A percentile compares a stretch with the other conserved stretches of the same genome.
These are phyloP conservation scores for Corydoras maculifer DNA, from an alignment of 2,113 vertebrate genomes.

Conservation along the genomic window DNA sequence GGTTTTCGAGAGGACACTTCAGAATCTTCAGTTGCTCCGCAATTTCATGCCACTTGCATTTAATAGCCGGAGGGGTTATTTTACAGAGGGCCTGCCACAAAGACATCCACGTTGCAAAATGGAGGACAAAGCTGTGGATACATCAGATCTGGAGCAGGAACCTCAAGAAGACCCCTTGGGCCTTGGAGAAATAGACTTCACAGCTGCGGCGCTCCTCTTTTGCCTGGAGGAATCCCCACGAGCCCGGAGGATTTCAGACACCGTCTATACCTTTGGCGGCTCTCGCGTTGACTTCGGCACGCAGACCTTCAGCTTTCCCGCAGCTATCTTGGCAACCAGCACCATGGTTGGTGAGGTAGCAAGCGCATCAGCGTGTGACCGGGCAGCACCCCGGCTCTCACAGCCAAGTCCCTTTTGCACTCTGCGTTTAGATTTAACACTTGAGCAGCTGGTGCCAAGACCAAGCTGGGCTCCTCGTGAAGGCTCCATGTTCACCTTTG, in stretches of 20 bases:
- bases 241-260: constrained; percentile 87
- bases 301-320: constrained; percentile 92
- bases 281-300: constrained; percentile 85
- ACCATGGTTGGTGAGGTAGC: constrained; percentile 96
- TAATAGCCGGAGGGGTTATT: constrained; percentile 61
- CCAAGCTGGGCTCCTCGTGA: constrained; percentile 74
- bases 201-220: constrained; percentile 89
- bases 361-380: constrained; percentile 92
- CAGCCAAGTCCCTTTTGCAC: constrained; percentile 93
- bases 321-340: constrained; percentile 88
- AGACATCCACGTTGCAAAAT: constrained; percentile 64
- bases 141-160: constrained; percentile 83
- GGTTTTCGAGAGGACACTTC: constrained; percentile 63
- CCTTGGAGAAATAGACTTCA: constrained; percentile 89
- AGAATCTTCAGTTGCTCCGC: constrained; percentile 66
- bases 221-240: constrained; percentile 91
- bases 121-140: constrained; percentile 92
- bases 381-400: constrained; percentile 88
- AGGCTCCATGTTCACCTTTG: constrained; percentile 92
- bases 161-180: constrained; percentile 79
- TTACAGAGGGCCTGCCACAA: constrained; percentile 57
- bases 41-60: constrained; percentile 67
- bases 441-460: constrained; percentile 74
- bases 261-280: constrained; percentile 72
- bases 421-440: constrained; percentile 84